These are phyloP conservation scores for Hirtodrosophila cameraria DNA, from an alignment of 2,888 invertebrate genomes.

Conservation along the genomic window DNA sequence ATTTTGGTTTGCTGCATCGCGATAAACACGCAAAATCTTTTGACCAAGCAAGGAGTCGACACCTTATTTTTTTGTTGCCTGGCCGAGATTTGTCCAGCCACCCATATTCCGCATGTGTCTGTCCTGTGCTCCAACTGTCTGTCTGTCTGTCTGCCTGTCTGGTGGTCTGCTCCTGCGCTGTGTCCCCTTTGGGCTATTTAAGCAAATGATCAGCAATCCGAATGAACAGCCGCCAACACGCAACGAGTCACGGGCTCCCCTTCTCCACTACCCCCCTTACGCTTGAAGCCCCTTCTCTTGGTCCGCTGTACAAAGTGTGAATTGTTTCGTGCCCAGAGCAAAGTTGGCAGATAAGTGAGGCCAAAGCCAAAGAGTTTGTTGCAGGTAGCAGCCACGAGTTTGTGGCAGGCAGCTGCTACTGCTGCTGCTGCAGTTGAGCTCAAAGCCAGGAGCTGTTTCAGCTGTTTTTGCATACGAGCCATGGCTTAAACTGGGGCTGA, in stretches of 20 bases:
- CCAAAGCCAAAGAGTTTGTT: slow-evolving; percentile 44
- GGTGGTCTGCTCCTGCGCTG: slow-evolving; percentile 17
- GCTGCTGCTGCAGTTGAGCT: slow-evolving; percentile 8
- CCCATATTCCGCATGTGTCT: slow-evolving; percentile 46
- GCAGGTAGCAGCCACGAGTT: slow-evolving; percentile 55
- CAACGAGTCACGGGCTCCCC: slow-evolving; percentile 39
- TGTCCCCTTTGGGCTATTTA: slow-evolving; percentile 78
- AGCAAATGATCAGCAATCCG: slow-evolving; percentile 72
- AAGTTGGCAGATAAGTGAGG: slow-evolving; percentile 61
- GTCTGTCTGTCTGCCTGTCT: slow-evolving; percentile 19
- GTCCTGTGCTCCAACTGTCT: too few species aligned
- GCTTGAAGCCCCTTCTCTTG: not conserved
- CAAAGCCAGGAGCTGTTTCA: slow-evolving; percentile 9
- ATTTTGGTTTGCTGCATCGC: slow-evolving; percentile 59
- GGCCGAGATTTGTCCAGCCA: slow-evolving; percentile 66
- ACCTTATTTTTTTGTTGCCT: slow-evolving; percentile 38
- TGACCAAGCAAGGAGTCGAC: slow-evolving; percentile 37
- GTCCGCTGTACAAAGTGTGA: too few species aligned
- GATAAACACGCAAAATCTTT: slow-evolving; percentile 73
- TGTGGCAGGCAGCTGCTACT: slow-evolving; percentile 4
- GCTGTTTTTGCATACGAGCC: slow-evolving; percentile 72
- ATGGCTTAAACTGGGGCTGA: not conserved
- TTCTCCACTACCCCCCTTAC: not conserved
- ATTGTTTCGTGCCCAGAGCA: slow-evolving; percentile 76
- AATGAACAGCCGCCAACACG: slow-evolving; percentile 62